Conservation (phyloP, 2,113 vertebrate species). For the Rhabdomys dilectus region DNA sequence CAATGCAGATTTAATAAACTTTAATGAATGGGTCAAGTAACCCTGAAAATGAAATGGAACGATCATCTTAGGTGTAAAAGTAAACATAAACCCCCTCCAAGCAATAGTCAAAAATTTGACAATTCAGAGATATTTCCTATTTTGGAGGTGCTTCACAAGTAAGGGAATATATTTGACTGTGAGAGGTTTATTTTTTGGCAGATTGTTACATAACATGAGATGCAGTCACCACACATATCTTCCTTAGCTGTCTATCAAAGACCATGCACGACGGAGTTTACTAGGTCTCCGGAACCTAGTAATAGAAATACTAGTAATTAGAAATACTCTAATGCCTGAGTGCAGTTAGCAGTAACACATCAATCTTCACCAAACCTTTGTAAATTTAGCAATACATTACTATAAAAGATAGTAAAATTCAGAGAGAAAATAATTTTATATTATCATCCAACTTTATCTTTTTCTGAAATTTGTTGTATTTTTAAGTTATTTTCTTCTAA, state of each 20-base stretch:
- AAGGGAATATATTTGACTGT: neutral
- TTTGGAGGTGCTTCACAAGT: neutral
- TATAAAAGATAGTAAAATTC: neutral
- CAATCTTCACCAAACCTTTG: neutral
- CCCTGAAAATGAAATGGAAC: neutral
- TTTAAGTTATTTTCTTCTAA: neutral
- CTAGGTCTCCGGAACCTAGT: too few relatives aligned
- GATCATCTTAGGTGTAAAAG: neutral
- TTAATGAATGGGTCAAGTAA: neutral
- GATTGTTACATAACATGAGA: neutral
- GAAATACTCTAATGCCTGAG: neutral
- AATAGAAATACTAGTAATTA: too few relatives aligned
- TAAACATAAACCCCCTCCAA: neutral
- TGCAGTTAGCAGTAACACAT: neutral
- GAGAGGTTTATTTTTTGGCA: neutral
- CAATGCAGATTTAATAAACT: neutral
- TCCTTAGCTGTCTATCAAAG: neutral
- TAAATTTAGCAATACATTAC: neutral
- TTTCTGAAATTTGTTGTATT: neutral
- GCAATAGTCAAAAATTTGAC: neutral
- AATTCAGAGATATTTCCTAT: neutral
- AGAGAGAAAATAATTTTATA: neutral
- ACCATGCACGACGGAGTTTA: neutral
- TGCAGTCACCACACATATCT: too few relatives aligned
- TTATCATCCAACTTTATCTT: neutral